Percentiles rank a stretch among this genome's conserved stretches.
Evolutionary conservation across 2,888 invertebrate species (phyloP).

Genomic region (Diabrotica balteata): DNA sequence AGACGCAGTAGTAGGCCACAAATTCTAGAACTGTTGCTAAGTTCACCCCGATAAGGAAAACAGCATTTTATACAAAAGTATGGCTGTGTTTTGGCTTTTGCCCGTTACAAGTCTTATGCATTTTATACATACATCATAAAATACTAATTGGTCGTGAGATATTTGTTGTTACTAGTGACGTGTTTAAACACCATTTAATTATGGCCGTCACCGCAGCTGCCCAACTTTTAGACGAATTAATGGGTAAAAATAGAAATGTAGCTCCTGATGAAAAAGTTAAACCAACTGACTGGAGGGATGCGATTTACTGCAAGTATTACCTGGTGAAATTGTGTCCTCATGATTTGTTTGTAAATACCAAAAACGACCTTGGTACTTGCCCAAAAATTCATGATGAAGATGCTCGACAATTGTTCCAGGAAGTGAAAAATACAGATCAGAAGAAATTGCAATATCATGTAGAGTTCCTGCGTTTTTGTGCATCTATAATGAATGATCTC

Average conservation of each 20-base stretch:
- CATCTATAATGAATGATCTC: constrained; percentile 93
- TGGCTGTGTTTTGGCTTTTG: too few relatives aligned
- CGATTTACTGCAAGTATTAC: constrained; percentile 95
- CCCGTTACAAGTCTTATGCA: background rate
- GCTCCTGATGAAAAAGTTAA: constrained; percentile 89
- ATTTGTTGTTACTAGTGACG: background rate
- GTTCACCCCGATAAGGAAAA: background rate
- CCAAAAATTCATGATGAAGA: constrained; percentile 96
- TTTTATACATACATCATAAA: too few relatives aligned
- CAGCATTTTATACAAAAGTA: background rate
- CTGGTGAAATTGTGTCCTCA: constrained; percentile 98
- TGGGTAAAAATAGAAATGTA: constrained; percentile 95
- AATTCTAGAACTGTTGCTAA: too few relatives aligned
- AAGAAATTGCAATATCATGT: constrained; percentile 92
- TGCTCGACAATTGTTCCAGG: constrained; percentile 84
- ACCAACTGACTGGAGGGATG: constrained; percentile 93
- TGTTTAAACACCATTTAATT: constrained; percentile 76
- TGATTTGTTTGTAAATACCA: constrained; percentile 96
- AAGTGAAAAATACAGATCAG: constrained; percentile 77
- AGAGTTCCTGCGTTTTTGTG: constrained; percentile 92
- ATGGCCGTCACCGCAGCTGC: constrained; percentile 92
- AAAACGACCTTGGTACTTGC: constrained; percentile 95
- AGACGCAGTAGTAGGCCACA: too few relatives aligned
- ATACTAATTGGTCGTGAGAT: too few relatives aligned
- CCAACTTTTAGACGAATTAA: constrained; percentile 93